These are phyloP conservation scores for Setophaga kirtlandii DNA, from an alignment of 2,113 vertebrate species.

Conservation along the genomic window DNA sequence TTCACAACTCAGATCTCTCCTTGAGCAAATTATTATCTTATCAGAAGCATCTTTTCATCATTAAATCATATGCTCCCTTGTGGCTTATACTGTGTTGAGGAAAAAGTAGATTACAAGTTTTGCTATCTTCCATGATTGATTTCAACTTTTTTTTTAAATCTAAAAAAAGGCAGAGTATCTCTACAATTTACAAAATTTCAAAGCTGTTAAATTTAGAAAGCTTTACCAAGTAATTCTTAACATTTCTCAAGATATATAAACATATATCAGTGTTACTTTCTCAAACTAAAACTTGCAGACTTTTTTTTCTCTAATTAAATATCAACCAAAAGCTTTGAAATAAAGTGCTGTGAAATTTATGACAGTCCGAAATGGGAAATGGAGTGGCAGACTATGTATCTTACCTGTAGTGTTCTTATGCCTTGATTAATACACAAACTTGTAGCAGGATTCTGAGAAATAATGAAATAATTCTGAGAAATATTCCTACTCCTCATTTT, in stretches of 20 bases:
- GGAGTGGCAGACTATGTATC: background rate
- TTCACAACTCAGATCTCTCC: background rate
- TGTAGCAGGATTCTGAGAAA: background rate
- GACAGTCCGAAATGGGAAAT: background rate
- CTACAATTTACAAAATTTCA: background rate
- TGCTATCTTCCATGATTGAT: background rate
- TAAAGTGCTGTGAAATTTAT: background rate
- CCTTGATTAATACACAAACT: background rate
- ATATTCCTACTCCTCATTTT: background rate
- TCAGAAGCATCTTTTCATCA: slow-evolving; percentile 45
- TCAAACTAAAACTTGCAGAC: background rate
- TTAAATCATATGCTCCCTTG: slow-evolving; percentile 50
- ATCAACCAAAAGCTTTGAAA: background rate
- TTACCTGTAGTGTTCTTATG: background rate
- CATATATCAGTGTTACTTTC: background rate
- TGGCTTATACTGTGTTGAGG: background rate
- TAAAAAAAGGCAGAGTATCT: background rate
- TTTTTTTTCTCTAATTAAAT: background rate
- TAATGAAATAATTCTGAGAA: background rate
- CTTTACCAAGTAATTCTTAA: background rate
- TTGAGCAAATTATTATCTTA: slow-evolving; percentile 58
- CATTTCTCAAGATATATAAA: background rate
- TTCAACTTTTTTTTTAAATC: background rate
- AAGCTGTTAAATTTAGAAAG: background rate
- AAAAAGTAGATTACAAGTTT: slow-evolving; percentile 1